A percentile compares a stretch with the other conserved stretches of the same genome.
Evolutionary conservation across 2,888 invertebrate genomes (phyloP).

Genomic region (Tenodera sinensis): DNA sequence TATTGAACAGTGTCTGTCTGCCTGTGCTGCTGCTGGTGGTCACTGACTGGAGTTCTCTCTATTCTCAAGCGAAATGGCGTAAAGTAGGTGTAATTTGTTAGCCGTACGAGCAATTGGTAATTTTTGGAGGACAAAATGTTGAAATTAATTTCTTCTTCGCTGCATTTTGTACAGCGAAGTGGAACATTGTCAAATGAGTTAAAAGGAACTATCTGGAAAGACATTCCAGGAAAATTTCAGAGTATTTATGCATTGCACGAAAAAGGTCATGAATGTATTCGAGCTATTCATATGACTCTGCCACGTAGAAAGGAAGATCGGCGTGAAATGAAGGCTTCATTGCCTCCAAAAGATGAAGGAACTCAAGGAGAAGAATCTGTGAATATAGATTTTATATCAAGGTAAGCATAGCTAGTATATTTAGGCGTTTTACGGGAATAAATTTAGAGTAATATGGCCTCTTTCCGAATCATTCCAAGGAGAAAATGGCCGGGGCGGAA

Average conservation of each 20-base stretch:
- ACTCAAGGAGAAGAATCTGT: constrained; percentile 69
- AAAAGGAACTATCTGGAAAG: neutral
- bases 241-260: neutral
- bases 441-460: neutral
- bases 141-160: neutral
- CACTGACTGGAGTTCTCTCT: neutral
- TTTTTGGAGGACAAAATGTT: neutral
- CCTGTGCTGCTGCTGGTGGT: no score
- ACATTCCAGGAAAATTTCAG: neutral
- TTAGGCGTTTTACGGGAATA: neutral
- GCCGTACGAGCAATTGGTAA: neutral
- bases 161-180: neutral
- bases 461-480: neutral
- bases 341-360: constrained; percentile 63
- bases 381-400: constrained; percentile 61
- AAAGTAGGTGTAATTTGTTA: neutral
- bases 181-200: neutral
- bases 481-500: neutral
- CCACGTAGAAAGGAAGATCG: constrained; percentile 39
- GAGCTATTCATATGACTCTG: neutral
- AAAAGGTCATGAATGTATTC: neutral
- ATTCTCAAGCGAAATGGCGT: neutral
- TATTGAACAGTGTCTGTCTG: neutral
- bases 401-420: constrained; percentile 48
- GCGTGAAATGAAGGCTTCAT: constrained; percentile 39